Conservation (phyloP, 2,113 vertebrate genomes). For the Bubo scandiacus region DNA sequence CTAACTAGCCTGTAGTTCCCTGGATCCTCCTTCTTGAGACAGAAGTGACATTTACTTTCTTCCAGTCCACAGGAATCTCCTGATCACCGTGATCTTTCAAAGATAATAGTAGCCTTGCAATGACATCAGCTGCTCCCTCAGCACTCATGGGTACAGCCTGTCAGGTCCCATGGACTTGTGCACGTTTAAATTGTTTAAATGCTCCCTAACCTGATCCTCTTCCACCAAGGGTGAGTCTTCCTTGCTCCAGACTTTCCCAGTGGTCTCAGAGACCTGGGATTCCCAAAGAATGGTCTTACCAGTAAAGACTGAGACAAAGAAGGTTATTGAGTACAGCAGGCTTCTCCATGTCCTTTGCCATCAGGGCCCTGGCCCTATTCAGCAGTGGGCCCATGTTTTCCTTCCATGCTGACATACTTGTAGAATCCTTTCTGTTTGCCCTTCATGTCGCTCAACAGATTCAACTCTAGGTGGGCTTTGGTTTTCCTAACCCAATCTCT, state of each 20-base stretch:
- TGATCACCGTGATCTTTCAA: background rate
- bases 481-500: background rate
- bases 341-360: background rate
- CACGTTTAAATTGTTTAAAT: rapidly evolving
- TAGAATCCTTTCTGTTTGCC: background rate
- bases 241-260: background rate
- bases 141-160: background rate
- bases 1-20: background rate
- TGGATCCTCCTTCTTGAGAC: background rate
- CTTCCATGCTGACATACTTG: background rate
- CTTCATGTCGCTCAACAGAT: background rate
- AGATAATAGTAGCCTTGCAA: background rate
- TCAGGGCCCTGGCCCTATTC: background rate
- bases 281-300: background rate
- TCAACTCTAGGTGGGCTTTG: background rate
- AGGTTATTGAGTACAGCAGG: background rate
- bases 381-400: background rate
- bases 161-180: background rate
- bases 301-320: background rate
- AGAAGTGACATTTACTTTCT: background rate
- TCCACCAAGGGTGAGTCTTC: background rate
- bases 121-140: rapidly evolving
- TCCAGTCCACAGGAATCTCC: background rate
- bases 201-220: background rate
- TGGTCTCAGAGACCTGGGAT: background rate